Evolutionary conservation across 2,113 vertebrate genomes (phyloP).

Genomic region (Cyanoramphus novaezelandiae): DNA sequence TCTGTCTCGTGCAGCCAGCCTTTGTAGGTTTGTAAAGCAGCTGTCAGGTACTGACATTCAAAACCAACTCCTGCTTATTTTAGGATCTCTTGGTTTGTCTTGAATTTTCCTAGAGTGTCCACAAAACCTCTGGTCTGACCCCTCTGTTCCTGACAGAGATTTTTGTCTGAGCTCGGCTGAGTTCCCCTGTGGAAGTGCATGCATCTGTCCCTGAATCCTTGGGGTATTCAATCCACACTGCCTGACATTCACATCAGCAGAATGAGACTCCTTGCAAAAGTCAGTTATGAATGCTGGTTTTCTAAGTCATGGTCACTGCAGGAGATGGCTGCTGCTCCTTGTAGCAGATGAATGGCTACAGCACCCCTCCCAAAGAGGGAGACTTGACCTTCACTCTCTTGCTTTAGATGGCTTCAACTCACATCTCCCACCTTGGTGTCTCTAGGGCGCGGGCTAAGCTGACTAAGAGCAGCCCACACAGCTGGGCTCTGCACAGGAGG

Average conservation of each 20-base stretch:
- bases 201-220: not conserved
- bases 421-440: not conserved
- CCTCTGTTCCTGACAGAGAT: not conserved
- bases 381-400: not conserved
- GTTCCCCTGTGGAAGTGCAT: not conserved
- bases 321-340: not conserved
- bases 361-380: not conserved
- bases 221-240: not conserved
- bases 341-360: not conserved
- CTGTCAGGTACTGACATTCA: not conserved
- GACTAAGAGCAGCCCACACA: not conserved
- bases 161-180: fast-evolving
- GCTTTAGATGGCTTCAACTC: not conserved
- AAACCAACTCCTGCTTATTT: not conserved
- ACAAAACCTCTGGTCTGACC: not conserved
- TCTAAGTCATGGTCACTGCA: not conserved
- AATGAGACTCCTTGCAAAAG: not conserved
- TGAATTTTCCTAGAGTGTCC: not conserved
- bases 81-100: not conserved
- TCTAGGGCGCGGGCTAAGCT: not conserved
- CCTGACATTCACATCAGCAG: not conserved
- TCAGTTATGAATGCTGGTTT: not conserved
- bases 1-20: not conserved
- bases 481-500: not conserved
- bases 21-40: not conserved